Percentiles rank a stretch among this genome's conserved stretches.
Conservation (phyloP, 1,140 invertebrate species). For the Micrasema minimum region DNA sequence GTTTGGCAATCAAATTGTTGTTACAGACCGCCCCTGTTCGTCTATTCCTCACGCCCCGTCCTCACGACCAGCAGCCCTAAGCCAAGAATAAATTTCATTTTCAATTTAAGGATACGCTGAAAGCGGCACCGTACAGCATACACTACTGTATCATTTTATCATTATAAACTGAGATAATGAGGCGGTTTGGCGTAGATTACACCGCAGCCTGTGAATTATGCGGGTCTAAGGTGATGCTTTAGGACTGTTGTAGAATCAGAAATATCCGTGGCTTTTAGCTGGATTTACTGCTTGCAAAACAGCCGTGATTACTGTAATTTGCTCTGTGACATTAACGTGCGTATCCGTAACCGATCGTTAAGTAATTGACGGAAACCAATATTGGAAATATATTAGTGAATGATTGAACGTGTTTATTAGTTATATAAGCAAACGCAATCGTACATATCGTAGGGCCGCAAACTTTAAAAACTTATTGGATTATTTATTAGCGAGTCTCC, state of each 20-base stretch:
- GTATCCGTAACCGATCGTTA: background rate
- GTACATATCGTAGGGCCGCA: too few species aligned
- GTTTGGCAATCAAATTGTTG: too few species aligned
- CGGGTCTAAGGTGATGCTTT: conserved; percentile 29
- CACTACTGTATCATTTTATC: conserved; percentile 29
- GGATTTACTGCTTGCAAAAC: background rate
- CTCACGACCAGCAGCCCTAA: conserved; percentile 19
- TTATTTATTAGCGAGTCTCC: too few species aligned
- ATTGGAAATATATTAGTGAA: background rate
- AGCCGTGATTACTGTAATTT: background rate
- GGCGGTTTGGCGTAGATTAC: conserved; percentile 22
- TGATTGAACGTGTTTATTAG: background rate
- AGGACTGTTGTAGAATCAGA: background rate
- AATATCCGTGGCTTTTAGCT: background rate
- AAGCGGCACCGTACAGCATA: background rate
- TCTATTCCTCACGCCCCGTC: background rate
- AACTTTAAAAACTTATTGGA: too few species aligned
- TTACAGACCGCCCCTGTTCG: background rate
- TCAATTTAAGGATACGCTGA: conserved; percentile 21
- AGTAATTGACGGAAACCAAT: background rate
- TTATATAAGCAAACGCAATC: too few species aligned
- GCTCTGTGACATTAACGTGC: background rate
- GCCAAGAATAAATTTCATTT: conserved; percentile 13
- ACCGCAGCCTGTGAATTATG: background rate
- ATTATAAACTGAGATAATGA: conserved; percentile 26